Percentiles rank a stretch among this genome's conserved stretches.
phyloP scores from a whole-genome alignment of 2,888 invertebrate species.

The Drosophila borealis region DNA sequence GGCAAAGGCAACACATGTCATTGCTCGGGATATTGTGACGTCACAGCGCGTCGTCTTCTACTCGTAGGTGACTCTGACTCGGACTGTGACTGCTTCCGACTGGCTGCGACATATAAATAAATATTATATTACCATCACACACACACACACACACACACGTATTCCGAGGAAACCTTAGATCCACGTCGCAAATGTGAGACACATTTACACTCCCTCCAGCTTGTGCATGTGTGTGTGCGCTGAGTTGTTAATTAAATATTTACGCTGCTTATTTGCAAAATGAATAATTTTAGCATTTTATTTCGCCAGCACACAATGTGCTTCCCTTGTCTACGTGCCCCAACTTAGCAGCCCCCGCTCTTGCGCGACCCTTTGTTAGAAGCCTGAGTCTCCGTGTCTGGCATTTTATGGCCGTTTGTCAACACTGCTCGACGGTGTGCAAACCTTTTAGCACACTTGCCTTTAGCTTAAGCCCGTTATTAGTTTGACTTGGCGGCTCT shows the following conservation, averaged over 20 bases:
- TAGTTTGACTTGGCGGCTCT: conserved; percentile 54
- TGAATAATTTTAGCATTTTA: conserved; percentile 81
- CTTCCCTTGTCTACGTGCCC: conserved; percentile 42
- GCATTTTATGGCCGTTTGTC: conserved; percentile 64
- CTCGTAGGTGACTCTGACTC: conserved; percentile 55
- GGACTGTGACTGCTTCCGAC: conserved; percentile 25
- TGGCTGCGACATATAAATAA: conserved; percentile 60
- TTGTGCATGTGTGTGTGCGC: conserved; percentile 42
- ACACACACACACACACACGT: conserved; percentile 11
- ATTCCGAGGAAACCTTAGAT: conserved; percentile 66
- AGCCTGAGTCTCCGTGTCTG: conserved; percentile 47
- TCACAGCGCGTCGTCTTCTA: conserved; percentile 17
- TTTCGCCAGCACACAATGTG: conserved; percentile 60
- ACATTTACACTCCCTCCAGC: conserved; percentile 2
- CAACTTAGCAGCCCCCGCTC: background rate
- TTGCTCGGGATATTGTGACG: conserved; percentile 38
- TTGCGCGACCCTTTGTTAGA: background rate
- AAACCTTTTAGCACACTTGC: conserved; percentile 64
- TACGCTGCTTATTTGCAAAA: conserved; percentile 81
- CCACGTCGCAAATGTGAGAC: conserved; percentile 15
- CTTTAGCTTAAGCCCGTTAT: conserved; percentile 50
- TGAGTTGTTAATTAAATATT: conserved; percentile 81
- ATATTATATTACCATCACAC: conserved; percentile 70
- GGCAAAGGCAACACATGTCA: conserved; percentile 7
- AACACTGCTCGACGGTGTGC: conserved; percentile 39